Conservation (phyloP, 2,888 invertebrate genomes). For the Synanthedon myopaeformis region DNA sequence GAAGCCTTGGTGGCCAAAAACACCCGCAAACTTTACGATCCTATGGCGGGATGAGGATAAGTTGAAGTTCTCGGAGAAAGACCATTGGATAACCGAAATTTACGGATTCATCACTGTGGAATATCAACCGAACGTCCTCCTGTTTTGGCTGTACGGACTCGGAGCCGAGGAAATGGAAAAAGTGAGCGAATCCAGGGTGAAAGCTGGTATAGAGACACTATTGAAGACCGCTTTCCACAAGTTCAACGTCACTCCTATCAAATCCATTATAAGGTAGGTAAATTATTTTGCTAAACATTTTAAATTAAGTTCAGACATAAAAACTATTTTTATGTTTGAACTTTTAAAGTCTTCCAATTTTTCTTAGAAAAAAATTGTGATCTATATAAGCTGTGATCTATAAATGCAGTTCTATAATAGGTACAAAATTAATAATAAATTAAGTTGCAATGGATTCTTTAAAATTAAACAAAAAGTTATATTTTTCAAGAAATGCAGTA, state of each 20-base stretch:
- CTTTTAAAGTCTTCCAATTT: no score
- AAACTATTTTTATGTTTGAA: no score
- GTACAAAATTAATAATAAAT: no score
- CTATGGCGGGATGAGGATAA: slow-evolving; percentile 70
- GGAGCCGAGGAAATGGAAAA: slow-evolving; percentile 74
- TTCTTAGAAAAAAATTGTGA: no score
- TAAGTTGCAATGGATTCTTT: no score
- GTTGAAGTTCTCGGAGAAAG: slow-evolving; percentile 44
- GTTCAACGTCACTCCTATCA: slow-evolving; percentile 67
- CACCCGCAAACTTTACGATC: slow-evolving; percentile 58
- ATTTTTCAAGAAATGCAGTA: no score
- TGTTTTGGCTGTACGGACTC: slow-evolving; percentile 76
- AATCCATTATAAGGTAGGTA: slow-evolving; percentile 71
- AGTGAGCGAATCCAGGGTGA: slow-evolving; percentile 60
- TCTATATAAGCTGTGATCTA: no score
- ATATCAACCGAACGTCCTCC: slow-evolving; percentile 70
- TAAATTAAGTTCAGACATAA: no score
- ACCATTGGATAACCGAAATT: slow-evolving; percentile 73
- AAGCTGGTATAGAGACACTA: slow-evolving; percentile 62
- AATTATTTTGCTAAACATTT: slow-evolving; percentile 1
- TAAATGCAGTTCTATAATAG: no score
- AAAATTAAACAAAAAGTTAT: no score
- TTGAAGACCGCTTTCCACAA: slow-evolving; percentile 64
- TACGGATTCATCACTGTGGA: slow-evolving; percentile 72
- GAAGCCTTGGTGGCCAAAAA: slow-evolving; percentile 73